A percentile compares a stretch with the other conserved stretches of the same genome.
These are phyloP conservation scores for Cyprichromis sp. DNA, from an alignment of 2,113 vertebrate genomes.

Conservation along the genomic window DNA sequence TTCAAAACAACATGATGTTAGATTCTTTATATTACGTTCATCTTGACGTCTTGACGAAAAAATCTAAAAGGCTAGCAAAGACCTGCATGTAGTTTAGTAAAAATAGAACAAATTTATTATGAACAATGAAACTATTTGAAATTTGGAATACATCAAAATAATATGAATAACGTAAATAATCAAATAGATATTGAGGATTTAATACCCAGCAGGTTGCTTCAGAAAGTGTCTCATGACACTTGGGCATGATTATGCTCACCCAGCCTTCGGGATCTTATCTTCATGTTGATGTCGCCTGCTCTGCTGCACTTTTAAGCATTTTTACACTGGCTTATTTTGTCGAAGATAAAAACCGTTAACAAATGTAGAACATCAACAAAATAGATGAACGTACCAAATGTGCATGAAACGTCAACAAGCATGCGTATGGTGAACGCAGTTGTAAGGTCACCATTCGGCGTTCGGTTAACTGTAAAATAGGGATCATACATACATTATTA, in stretches of 20 bases:
- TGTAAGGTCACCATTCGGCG: background rate
- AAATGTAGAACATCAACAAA: background rate
- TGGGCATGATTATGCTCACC: background rate
- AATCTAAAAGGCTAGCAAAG: background rate
- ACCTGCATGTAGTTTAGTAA: background rate
- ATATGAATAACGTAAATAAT: background rate
- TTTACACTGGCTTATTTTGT: background rate
- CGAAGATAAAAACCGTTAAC: background rate
- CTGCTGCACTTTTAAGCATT: background rate
- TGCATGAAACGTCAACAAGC: background rate
- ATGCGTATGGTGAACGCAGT: accelerated
- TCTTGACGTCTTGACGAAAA: background rate
- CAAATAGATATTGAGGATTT: background rate
- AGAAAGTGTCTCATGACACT: background rate
- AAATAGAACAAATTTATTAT: background rate
- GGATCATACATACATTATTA: accelerated
- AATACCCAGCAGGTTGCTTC: background rate
- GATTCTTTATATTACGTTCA: background rate
- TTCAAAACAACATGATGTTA: background rate
- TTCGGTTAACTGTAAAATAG: background rate
- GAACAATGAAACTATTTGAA: background rate
- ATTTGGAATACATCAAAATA: background rate
- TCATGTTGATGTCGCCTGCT: accelerated
- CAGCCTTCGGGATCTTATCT: background rate
- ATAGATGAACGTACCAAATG: background rate